These are phyloP conservation scores for Phrixothrix hirtus DNA, from an alignment of 2,888 invertebrate species.

Conservation along the genomic window DNA sequence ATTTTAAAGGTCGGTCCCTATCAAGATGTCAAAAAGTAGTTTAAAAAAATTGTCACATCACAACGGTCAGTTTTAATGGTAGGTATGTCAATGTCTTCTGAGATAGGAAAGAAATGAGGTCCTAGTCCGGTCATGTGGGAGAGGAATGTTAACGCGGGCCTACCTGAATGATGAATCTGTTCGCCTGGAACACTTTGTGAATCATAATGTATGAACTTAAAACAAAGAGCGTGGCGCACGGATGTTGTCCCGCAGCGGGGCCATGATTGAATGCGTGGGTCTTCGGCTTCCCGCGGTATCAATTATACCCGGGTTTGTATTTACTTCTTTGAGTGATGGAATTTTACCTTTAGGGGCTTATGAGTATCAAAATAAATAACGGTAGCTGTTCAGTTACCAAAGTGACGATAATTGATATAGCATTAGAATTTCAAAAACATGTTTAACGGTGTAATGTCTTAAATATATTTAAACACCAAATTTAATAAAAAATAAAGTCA, in stretches of 20 bases:
- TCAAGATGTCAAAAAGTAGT: constrained; percentile 3
- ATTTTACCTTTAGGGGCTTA: constrained; percentile 20
- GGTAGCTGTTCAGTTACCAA: constrained; percentile 4
- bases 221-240: constrained; percentile 44
- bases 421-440: no score
- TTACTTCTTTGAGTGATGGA: constrained; percentile 37
- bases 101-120: constrained; percentile 20
- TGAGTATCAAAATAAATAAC: constrained; percentile 15
- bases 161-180: constrained; percentile 48
- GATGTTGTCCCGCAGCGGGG: constrained; percentile 48
- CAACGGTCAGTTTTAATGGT: constrained; percentile 17
- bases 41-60: neutral
- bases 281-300: constrained; percentile 49
- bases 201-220: constrained; percentile 40
- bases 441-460: no score
- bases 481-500: constrained; percentile 1
- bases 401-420: no score
- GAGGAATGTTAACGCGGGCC: constrained; percentile 44
- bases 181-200: constrained; percentile 42
- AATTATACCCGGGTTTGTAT: constrained; percentile 41
- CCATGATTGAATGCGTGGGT: constrained; percentile 49
- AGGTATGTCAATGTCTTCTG: constrained; percentile 29
- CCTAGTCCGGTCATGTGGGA: constrained; percentile 37
- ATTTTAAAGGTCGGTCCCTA: neutral
- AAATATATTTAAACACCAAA: neutral